Base-by-base conservation (phyloP, 2,797 vertebrate genomes). In the Arnoldichthys spilopterus region DNA sequence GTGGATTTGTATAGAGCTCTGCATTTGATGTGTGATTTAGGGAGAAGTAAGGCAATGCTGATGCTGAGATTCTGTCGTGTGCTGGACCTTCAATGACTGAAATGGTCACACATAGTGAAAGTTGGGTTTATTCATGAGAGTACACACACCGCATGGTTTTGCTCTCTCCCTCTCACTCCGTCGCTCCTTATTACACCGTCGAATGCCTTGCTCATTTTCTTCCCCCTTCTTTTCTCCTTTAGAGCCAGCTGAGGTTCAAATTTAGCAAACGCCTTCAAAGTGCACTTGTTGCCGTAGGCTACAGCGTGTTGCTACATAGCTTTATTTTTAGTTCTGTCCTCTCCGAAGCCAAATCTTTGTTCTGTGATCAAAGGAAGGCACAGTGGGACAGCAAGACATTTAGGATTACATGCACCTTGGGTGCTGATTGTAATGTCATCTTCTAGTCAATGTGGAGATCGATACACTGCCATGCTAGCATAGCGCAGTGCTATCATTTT, bases 241-340 rank as follows among this genome's bases (percentile, higher is more conserved):
- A 77, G 40, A 80, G 63, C 56, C 69, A 24, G 74, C 59, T 72
- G 59, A 80, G 37, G 71, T 64, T 80, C 64, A 59, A 77, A 74
- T 83, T 85, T 78, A 85, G 84, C 78, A 81, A 78, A 81, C n/a
- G 56, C 82, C 79, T 82, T 83, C 74, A 85, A 85, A 84, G 82
- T 79, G 76, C 81, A 78, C 51, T 68, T 43, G 34, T 75, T 75
- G 81, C 76, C 81, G 76, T 79, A 16, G 64, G 81, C 76, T 79
- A 69, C 75, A 56, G 63, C 62, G 63, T 77, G 47, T 73, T 80
- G 74, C 85, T 76, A 78, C 70, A 73, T 70, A 62, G 13, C 64
- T 67, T 69, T 71, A 76, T 79, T 80, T 78, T 72, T 76, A 82
- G 76, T 70, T 75, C 82, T 75, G 53, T 30, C 49, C 76, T 76